phyloP scores from a whole-genome alignment of 2,888 invertebrate species.

The Eristalinus aeneus region DNA sequence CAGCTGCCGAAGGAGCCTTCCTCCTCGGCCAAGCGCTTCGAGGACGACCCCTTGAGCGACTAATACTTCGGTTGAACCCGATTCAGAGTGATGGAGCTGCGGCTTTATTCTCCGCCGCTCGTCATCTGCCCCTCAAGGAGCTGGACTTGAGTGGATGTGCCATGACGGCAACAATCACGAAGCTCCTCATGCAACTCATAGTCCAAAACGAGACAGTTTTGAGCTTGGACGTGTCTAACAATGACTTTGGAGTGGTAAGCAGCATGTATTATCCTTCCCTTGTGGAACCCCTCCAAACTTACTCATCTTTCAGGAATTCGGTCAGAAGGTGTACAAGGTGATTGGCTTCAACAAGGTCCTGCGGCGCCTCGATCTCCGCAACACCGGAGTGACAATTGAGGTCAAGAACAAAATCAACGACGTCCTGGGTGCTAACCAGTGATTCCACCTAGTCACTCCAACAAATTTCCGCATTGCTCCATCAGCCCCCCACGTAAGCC shows the following conservation, averaged over 20 bases:
- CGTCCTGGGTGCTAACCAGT: slow-evolving; percentile 70
- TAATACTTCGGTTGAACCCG: slow-evolving; percentile 79
- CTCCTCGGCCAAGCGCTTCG: slow-evolving; percentile 75
- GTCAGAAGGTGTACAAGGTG: slow-evolving; percentile 76
- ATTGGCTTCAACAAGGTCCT: slow-evolving; percentile 77
- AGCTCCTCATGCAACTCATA: slow-evolving; percentile 77
- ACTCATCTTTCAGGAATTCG: slow-evolving; percentile 74
- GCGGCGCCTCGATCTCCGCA: slow-evolving; percentile 76
- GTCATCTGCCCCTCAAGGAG: slow-evolving; percentile 74
- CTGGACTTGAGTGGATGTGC: slow-evolving; percentile 78
- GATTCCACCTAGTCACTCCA: neutral
- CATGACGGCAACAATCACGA: slow-evolving; percentile 75
- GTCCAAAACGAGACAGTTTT: slow-evolving; percentile 75
- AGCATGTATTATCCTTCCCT: neutral
- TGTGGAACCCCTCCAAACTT: neutral
- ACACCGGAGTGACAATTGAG: slow-evolving; percentile 76
- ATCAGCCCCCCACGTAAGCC: slow-evolving; percentile 77
- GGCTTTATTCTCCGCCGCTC: slow-evolving; percentile 76
- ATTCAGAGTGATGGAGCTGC: slow-evolving; percentile 79
- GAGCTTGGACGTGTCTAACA: slow-evolving; percentile 77
- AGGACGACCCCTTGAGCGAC: slow-evolving; percentile 74
- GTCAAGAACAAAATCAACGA: slow-evolving; percentile 75
- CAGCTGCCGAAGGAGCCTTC: slow-evolving; percentile 77
- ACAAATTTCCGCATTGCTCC: slow-evolving; percentile 75
- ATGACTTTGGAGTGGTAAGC: slow-evolving; percentile 76